phyloP scores from a whole-genome alignment of 2,113 vertebrate genomes.

The Crotalus horridus region DNA sequence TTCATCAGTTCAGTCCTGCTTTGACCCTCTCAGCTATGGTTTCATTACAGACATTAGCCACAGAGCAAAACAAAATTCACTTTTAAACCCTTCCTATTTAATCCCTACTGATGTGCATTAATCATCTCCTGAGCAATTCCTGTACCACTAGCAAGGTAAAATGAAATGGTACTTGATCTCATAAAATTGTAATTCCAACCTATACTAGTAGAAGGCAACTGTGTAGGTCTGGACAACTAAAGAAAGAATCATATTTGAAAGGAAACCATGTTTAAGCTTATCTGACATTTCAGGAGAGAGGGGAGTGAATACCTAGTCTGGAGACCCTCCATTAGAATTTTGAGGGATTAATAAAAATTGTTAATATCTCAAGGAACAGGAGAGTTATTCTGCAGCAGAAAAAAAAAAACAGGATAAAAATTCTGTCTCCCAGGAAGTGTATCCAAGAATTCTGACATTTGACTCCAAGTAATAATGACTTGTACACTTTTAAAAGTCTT shows the following conservation, averaged over 20 bases:
- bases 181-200: constrained; percentile 26
- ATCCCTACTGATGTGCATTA: background rate
- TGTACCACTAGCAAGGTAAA: constrained; percentile 18
- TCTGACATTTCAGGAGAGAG: background rate
- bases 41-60: background rate
- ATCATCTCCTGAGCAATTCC: constrained; percentile 20
- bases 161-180: constrained; percentile 20
- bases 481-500: background rate
- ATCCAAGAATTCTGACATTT: background rate
- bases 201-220: background rate
- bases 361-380: constrained; percentile 3
- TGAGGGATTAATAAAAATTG: background rate
- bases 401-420: background rate
- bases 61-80: background rate
- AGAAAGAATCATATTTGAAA: constrained; percentile 20
- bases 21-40: constrained; percentile 14
- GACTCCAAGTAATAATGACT: background rate
- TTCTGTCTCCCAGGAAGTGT: background rate
- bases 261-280: constrained; percentile 17
- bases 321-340: background rate
- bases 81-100: constrained; percentile 25
- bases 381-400: background rate
- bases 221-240: background rate
- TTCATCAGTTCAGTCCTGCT: constrained; percentile 7
- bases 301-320: background rate